Percentiles rank a stretch among this genome's conserved stretches.
phyloP scores from a whole-genome alignment of 2,113 vertebrate genomes.

The Dinomys branickii region DNA sequence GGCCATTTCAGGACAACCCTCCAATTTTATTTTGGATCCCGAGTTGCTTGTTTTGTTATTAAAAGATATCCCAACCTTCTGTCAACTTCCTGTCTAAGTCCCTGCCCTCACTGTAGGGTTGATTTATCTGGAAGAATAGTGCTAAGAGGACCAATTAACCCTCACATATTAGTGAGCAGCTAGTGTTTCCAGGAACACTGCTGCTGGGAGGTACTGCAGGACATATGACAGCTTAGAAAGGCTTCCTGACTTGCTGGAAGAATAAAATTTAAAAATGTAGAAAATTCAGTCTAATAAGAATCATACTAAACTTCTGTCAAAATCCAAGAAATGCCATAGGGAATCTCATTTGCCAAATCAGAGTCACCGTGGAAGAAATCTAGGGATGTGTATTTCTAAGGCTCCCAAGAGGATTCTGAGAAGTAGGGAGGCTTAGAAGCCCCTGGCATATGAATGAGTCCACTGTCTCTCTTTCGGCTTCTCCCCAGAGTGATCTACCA shows the following conservation, averaged over 20 bases:
- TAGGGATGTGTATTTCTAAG: neutral
- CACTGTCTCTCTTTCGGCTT: neutral
- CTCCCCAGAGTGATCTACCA: neutral
- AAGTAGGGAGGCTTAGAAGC: neutral
- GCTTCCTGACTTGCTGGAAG: neutral
- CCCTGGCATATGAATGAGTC: neutral
- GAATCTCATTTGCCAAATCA: neutral
- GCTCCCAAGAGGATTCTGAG: neutral
- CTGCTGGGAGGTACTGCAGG: neutral
- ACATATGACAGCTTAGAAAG: neutral
- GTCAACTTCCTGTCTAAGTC: neutral
- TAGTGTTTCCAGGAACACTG: neutral
- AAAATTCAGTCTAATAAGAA: neutral
- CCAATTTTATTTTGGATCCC: slow-evolving; percentile 44
- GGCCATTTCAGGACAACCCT: slow-evolving; percentile 56
- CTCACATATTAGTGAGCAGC: neutral
- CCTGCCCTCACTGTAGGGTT: neutral
- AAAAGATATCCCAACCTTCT: neutral
- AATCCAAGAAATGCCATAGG: neutral
- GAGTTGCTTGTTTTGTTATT: slow-evolving; percentile 42
- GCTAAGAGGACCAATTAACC: neutral
- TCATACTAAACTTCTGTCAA: neutral
- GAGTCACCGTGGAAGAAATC: neutral
- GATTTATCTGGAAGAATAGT: neutral
- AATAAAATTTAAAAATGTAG: neutral